A percentile compares a stretch with the other conserved stretches of the same genome.
These are phyloP conservation scores for Goniozus legneri DNA, from an alignment of 1,140 invertebrate species.

Conservation along the genomic window DNA sequence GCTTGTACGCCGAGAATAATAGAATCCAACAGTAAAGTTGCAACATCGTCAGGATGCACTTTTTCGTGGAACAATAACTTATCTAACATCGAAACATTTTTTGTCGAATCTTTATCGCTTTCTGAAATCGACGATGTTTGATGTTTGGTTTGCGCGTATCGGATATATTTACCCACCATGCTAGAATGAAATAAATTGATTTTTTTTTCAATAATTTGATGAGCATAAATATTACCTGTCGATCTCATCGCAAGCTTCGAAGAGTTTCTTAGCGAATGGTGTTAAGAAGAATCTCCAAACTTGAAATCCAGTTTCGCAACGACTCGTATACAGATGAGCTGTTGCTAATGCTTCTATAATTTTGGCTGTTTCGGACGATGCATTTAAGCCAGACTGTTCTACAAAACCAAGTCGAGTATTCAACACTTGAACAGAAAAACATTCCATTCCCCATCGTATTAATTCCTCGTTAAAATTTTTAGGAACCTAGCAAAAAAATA, in stretches of 20 bases:
- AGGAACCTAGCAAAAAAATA: constrained; percentile 42
- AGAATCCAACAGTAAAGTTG: constrained; percentile 64
- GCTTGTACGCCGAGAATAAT: constrained; percentile 61
- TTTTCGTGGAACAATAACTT: constrained; percentile 55
- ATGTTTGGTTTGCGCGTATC: constrained; percentile 33
- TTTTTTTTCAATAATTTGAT: too few relatives aligned
- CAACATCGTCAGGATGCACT: constrained; percentile 59
- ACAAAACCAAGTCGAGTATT: constrained; percentile 61
- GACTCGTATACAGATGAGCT: constrained; percentile 60
- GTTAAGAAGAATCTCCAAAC: constrained; percentile 68
- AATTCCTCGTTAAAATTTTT: constrained; percentile 59
- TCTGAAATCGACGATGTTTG: constrained; percentile 1
- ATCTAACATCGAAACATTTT: constrained; percentile 43
- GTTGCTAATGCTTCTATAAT: constrained; percentile 60
- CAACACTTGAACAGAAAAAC: constrained; percentile 61
- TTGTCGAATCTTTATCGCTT: constrained; percentile 1
- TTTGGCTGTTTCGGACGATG: constrained; percentile 55
- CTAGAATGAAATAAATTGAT: constrained; percentile 40
- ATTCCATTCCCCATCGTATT: constrained; percentile 66
- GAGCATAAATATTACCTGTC: constrained; percentile 56
- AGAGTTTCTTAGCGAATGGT: constrained; percentile 57
- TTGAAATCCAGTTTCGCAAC: constrained; percentile 63
- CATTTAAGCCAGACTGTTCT: constrained; percentile 40
- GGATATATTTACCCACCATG: constrained; percentile 42
- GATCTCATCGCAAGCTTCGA: constrained; percentile 58